These are phyloP conservation scores for Ctena decussata DNA, from an alignment of 2,888 invertebrate genomes.

Conservation along the genomic window DNA sequence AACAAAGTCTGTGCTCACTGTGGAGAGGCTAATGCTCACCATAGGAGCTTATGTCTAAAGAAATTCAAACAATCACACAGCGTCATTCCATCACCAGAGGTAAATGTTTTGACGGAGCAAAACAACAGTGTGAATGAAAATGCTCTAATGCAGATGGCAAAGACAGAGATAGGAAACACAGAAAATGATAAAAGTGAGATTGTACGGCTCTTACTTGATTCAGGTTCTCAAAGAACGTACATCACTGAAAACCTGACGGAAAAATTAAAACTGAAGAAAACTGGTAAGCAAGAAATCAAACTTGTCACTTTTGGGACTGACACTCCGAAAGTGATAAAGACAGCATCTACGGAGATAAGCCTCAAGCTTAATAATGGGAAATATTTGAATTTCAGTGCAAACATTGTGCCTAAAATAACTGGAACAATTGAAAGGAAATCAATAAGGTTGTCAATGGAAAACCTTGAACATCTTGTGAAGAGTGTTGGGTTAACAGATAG, in stretches of 20 bases:
- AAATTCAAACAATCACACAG: conserved; percentile 4
- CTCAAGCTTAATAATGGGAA: conserved; percentile 27
- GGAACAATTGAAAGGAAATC: conserved; percentile 23
- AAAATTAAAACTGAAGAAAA: neutral
- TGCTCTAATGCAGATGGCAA: conserved; percentile 28
- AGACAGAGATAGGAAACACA: neutral
- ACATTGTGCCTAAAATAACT: conserved; percentile 26
- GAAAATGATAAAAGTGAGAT: neutral
- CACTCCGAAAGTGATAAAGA: conserved; percentile 25
- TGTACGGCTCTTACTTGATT: conserved; percentile 24
- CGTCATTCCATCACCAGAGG: neutral
- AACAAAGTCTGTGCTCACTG: conserved; percentile 40
- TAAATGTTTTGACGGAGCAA: neutral
- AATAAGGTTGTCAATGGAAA: neutral
- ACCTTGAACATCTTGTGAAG: conserved; percentile 5
- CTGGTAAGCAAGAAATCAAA: neutral
- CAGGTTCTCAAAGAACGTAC: conserved; percentile 39
- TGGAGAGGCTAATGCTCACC: conserved; percentile 25
- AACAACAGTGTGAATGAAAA: neutral
- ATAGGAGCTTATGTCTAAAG: conserved; percentile 35
- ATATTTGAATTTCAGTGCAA: conserved; percentile 5
- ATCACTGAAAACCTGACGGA: neutral
- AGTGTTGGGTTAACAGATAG: conserved; percentile 25
- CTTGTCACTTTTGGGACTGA: conserved; percentile 37
- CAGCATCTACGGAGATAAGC: conserved; percentile 1